Percentiles rank a stretch among this genome's conserved stretches.
phyloP scores from a whole-genome alignment of 92 coral and sea anemone genomes.

The Epizoanthus fatuus region DNA sequence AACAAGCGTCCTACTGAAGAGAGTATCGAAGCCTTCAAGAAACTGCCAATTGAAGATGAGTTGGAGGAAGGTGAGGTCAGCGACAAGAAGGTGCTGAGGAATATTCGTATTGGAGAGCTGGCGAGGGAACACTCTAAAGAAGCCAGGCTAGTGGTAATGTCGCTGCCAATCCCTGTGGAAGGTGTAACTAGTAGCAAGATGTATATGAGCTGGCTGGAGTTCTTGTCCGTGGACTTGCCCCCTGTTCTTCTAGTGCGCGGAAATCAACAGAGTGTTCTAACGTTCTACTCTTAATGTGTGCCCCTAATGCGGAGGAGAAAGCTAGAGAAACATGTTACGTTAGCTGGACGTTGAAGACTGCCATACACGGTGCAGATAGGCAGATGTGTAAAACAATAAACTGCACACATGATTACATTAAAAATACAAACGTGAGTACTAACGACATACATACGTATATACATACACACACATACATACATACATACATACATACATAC shows the following conservation, averaged over 20 bases:
- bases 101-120: slow-evolving; percentile 96
- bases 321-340: background rate
- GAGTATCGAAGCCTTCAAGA: slow-evolving; percentile 84
- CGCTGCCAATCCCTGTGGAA: slow-evolving; percentile 95
- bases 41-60: slow-evolving; percentile 80
- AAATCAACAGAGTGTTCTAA: slow-evolving; percentile 94
- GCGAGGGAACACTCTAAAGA: slow-evolving; percentile 83
- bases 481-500: too few species aligned
- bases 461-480: too few species aligned
- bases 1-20: slow-evolving; percentile 84
- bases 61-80: slow-evolving; percentile 71
- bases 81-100: slow-evolving; percentile 90
- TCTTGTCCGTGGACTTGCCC: slow-evolving; percentile 85
- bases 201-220: slow-evolving; percentile 99
- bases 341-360: background rate
- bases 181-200: slow-evolving; percentile 89
- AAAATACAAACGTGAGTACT: too few species aligned
- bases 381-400: too few species aligned
- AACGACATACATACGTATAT: too few species aligned
- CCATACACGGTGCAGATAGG: background rate
- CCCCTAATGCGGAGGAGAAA: background rate
- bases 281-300: slow-evolving; percentile 80
- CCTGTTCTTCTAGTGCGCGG: slow-evolving; percentile 96
- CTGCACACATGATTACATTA: too few species aligned
- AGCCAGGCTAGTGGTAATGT: slow-evolving; percentile 89